These are phyloP conservation scores for Plecotus auritus DNA, from an alignment of 2,113 vertebrate species.

Conservation along the genomic window DNA sequence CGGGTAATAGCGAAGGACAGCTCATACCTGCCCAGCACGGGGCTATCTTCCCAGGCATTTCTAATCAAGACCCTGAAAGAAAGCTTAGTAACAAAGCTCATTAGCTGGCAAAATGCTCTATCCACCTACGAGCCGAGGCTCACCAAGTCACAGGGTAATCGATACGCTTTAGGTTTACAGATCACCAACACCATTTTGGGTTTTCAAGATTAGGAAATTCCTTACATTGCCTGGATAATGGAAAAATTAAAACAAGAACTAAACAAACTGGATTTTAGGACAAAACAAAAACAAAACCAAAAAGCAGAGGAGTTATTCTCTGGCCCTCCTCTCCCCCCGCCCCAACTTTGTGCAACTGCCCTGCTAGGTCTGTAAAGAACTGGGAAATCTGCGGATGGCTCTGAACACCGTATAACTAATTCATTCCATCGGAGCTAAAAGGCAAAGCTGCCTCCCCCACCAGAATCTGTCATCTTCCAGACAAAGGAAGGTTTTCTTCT, in stretches of 20 bases:
- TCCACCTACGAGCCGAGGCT: background rate
- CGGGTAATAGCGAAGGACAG: no score
- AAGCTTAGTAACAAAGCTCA: background rate
- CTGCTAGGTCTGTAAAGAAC: background rate
- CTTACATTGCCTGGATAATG: background rate
- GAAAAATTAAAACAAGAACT: background rate
- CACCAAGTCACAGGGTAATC: background rate
- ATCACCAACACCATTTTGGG: background rate
- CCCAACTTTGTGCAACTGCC: background rate
- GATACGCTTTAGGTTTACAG: background rate
- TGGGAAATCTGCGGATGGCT: background rate
- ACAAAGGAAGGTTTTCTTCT: conserved; percentile 32
- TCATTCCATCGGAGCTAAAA: accelerated
- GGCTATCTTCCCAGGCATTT: background rate
- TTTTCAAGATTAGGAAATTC: background rate
- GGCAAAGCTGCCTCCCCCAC: background rate
- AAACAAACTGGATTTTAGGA: background rate
- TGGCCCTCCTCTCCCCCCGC: accelerated
- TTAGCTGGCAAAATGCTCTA: background rate
- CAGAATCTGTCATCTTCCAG: background rate
- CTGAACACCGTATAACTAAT: background rate
- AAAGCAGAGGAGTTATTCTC: background rate
- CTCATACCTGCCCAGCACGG: background rate
- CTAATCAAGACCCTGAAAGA: background rate
- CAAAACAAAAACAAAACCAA: background rate